These are phyloP conservation scores for Rhingia rostrata DNA, from an alignment of 2,888 invertebrate species.

Conservation along the genomic window DNA sequence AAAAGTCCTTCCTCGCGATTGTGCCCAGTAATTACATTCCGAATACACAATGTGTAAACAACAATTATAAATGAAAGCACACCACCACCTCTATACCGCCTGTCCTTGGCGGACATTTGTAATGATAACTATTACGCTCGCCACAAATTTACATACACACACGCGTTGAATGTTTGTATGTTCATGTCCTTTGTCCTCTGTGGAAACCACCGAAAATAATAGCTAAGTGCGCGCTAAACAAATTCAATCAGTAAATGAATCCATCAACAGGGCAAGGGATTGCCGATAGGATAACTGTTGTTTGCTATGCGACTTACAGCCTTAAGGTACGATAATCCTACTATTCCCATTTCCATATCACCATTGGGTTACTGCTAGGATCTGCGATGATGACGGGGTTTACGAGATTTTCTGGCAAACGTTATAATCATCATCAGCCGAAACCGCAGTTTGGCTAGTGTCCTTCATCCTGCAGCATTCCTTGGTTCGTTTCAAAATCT, in stretches of 20 bases:
- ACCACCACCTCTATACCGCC: slow-evolving; percentile 2
- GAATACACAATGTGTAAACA: slow-evolving; percentile 71
- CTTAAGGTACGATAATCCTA: slow-evolving; percentile 45
- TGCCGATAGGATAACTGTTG: slow-evolving; percentile 45
- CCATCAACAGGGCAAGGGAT: slow-evolving; percentile 56
- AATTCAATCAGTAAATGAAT: slow-evolving; percentile 73
- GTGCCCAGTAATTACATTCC: slow-evolving; percentile 70
- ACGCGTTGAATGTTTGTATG: slow-evolving; percentile 17
- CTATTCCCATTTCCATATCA: slow-evolving; percentile 1
- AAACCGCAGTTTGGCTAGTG: slow-evolving; percentile 11
- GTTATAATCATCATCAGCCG: slow-evolving; percentile 29
- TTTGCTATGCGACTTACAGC: slow-evolving; percentile 63
- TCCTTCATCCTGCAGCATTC: neutral
- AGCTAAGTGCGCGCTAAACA: slow-evolving; percentile 54
- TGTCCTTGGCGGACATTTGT: neutral
- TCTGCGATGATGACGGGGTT: slow-evolving; percentile 25
- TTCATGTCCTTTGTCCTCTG: slow-evolving; percentile 16
- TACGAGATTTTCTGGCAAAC: slow-evolving; percentile 33
- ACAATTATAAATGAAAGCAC: slow-evolving; percentile 71
- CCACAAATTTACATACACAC: neutral
- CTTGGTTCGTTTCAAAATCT: slow-evolving; percentile 16
- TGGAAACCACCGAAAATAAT: slow-evolving; percentile 5
- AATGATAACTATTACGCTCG: slow-evolving; percentile 8
- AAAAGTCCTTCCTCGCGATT: slow-evolving; percentile 64
- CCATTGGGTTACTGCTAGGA: neutral